Conservation (phyloP, 2,113 vertebrate genomes). For the Stomatorhinus ivindoensis region DNA sequence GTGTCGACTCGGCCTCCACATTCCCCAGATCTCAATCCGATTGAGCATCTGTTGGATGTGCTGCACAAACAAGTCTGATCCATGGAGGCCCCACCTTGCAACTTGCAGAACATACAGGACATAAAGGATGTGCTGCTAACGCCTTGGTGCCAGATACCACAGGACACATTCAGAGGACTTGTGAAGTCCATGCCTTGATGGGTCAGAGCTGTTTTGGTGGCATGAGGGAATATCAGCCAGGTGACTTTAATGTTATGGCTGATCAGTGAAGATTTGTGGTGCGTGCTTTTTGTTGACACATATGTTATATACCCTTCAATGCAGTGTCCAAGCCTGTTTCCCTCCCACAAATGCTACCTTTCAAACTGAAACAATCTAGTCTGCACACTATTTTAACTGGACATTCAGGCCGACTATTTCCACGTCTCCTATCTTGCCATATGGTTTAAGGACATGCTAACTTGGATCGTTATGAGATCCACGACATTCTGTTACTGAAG, state of each 20-base stretch:
- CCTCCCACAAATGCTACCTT: background rate
- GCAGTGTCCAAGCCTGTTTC: background rate
- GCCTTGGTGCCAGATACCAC: background rate
- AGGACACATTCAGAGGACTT: background rate
- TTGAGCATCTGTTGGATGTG: background rate
- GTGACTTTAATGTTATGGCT: background rate
- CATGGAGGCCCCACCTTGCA: background rate
- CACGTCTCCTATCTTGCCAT: background rate
- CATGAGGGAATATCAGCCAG: background rate
- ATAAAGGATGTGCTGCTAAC: background rate
- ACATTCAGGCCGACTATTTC: background rate
- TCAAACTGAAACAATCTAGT: background rate
- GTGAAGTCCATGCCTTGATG: background rate
- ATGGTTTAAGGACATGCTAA: background rate
- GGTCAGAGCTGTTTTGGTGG: background rate
- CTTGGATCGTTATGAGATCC: background rate
- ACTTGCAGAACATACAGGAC: background rate
- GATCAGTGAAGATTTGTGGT: background rate
- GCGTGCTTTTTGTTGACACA: background rate
- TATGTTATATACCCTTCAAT: background rate
- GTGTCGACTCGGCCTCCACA: background rate
- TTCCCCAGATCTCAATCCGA: too few species aligned
- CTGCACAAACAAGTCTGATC: background rate
- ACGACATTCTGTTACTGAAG: background rate
- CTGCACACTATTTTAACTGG: background rate